Conservation (phyloP, 2,888 invertebrate genomes). For the Panopea generosa region DNA sequence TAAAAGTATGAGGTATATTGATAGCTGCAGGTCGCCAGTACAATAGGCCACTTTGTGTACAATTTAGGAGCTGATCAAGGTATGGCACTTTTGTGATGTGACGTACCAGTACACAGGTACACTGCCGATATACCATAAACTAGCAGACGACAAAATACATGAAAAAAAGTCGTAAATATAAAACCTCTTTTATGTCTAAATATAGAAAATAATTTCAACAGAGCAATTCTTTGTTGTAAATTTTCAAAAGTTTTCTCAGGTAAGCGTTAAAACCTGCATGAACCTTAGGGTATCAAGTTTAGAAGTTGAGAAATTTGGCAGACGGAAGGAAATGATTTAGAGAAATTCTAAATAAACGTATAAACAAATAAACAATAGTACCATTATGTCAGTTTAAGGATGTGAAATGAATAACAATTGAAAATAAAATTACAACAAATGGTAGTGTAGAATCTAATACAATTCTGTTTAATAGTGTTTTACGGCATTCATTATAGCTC, state of each 20-base stretch:
- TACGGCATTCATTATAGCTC: too few relatives aligned
- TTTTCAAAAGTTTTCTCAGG: conserved; percentile 22
- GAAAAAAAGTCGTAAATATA: conserved; percentile 45
- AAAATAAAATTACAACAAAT: too few relatives aligned
- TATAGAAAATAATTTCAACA: conserved; percentile 42
- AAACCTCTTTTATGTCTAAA: conserved; percentile 49
- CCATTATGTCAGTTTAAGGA: too few relatives aligned
- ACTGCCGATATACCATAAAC: conserved; percentile 6
- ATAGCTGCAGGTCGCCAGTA: conserved; percentile 10
- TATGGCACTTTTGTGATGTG: conserved; percentile 30
- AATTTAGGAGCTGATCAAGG: conserved; percentile 24
- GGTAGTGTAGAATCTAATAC: too few relatives aligned
- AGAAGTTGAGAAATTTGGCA: conserved; percentile 38
- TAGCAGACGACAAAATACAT: conserved; percentile 34
- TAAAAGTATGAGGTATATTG: conserved; percentile 34
- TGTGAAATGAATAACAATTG: too few relatives aligned
- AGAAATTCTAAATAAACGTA: neutral
- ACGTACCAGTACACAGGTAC: conserved; percentile 19
- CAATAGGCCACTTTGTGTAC: conserved; percentile 37
- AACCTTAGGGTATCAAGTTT: conserved; percentile 27
- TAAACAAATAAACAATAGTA: too few relatives aligned
- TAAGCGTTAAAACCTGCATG: conserved; percentile 21
- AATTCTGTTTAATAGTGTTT: too few relatives aligned
- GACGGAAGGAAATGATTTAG: conserved; percentile 7
- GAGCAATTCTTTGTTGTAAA: conserved; percentile 50